Evolutionary conservation across 2,888 invertebrate species (phyloP), one percentile per base, ranked within the genome.

Genomic region (Noctua janthe): DNA sequence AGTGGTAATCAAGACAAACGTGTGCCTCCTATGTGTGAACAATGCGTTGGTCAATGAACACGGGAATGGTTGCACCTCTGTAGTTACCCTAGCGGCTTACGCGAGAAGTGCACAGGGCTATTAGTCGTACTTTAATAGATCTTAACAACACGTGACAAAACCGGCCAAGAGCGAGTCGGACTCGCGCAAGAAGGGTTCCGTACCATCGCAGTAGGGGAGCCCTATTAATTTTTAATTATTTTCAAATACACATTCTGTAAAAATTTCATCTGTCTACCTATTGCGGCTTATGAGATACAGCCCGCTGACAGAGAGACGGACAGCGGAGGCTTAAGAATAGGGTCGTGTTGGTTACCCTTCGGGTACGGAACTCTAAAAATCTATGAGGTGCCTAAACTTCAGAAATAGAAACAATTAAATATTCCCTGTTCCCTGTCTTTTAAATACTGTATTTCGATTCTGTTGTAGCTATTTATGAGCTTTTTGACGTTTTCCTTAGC

Each of bases 31-130:
- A 66, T 29, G 43, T 20, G 23, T 64, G 43, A 69, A 62, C 71
- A 62, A 75, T 69, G 81, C 51, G 69, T 82, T 51, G 59, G 75
- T 35, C 43, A 72, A 62, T 73, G 59, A 56, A 71, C 73, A 64
- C 73, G 64, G 70, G 56, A 54, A 47, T n/a, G 29, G 3, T 54
- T 56, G 39, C 56, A 73, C 54, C 47, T 70, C 59, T 17, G 7
- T 17, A 17, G 39, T 29, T n/a, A 17, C 69, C 49, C 23, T 15
- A 1, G 7, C 4, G 17, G 15, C 51, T 5, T 5, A 23, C n/a
- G 6, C 39, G 35, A 49, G 15, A 13, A 8, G 10, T 2, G 17
- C 54, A 56, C 75, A 76, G 56, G 75, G 39, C 8, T 47, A 35
- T 35, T 39, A 7, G n/a, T 35, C 17, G 35, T 43, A 23, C 13